Evolutionary conservation across 2,888 invertebrate species (phyloP).

Genomic region (Dromius quadrimaculatus): DNA sequence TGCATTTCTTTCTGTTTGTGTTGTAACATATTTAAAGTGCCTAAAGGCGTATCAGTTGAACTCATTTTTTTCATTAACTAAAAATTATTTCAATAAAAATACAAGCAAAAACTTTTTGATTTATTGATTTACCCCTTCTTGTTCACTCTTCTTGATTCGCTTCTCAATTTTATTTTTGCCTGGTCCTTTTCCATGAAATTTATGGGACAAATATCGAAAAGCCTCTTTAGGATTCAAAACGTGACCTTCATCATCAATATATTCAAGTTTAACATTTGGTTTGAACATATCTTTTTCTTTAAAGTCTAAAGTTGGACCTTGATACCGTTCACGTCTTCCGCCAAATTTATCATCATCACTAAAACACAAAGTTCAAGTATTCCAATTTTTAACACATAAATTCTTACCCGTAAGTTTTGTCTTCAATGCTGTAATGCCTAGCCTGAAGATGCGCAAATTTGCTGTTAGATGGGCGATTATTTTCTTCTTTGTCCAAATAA

Average conservation of each 20-base stretch:
- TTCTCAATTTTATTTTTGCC: slow-evolving; percentile 99
- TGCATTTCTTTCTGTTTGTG: slow-evolving; percentile 96
- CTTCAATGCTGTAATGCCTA: slow-evolving; percentile 84
- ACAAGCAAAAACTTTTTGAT: not conserved
- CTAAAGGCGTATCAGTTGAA: slow-evolving; percentile 96
- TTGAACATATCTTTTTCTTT: slow-evolving; percentile 91
- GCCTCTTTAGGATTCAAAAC: slow-evolving; percentile 95
- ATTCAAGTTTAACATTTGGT: slow-evolving; percentile 95
- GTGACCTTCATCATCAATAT: slow-evolving; percentile 96
- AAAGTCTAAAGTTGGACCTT: slow-evolving; percentile 91
- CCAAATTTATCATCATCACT: slow-evolving; percentile 85
- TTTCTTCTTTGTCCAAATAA: slow-evolving; percentile 86
- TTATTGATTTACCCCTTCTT: slow-evolving; percentile 81
- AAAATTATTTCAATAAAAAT: slow-evolving; percentile 46
- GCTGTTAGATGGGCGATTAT: slow-evolving; percentile 78
- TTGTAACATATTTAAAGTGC: slow-evolving; percentile 92
- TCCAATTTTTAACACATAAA: not conserved
- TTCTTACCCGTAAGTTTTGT: slow-evolving; percentile 77
- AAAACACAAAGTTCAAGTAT: slow-evolving; percentile 53
- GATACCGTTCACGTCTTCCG: slow-evolving; percentile 77
- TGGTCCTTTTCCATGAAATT: slow-evolving; percentile 99
- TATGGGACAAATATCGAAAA: slow-evolving; percentile 94
- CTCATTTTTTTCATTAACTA: slow-evolving; percentile 97
- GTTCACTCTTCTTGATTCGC: slow-evolving; percentile 92
- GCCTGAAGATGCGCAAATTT: slow-evolving; percentile 82